Evolutionary conservation across 2,113 vertebrate genomes (phyloP).

Genomic region (Struthio camelus): DNA sequence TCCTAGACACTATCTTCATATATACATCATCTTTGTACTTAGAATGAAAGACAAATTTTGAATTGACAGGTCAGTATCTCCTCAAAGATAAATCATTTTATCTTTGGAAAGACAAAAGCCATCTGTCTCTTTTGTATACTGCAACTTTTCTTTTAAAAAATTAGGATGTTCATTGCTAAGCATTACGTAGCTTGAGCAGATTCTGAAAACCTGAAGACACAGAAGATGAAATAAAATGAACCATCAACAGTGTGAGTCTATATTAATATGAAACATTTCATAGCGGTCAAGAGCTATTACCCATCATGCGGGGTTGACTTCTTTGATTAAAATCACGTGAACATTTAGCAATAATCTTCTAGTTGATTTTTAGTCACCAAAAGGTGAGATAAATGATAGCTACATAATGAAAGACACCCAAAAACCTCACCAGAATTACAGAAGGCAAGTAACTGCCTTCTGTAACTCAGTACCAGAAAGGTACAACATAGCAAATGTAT

Average conservation of each 20-base stretch:
- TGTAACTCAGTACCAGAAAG: not conserved
- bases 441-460: not conserved
- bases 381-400: not conserved
- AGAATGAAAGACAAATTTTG: not conserved
- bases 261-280: not conserved
- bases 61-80: not conserved
- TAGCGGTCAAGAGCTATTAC: not conserved
- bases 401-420: too few species aligned
- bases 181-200: not conserved
- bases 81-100: not conserved
- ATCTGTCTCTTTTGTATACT: not conserved
- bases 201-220: not conserved
- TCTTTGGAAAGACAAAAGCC: not conserved
- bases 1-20: not conserved
- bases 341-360: not conserved
- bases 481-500: not conserved
- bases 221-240: not conserved
- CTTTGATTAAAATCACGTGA: not conserved
- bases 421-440: not conserved
- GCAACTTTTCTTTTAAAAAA: not conserved
- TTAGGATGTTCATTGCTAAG: not conserved
- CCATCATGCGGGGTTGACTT: not conserved
- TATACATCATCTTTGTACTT: not conserved
- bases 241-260: not conserved
- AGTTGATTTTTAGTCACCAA: not conserved